Percentiles rank a stretch among this genome's conserved stretches.
Conservation (phyloP, 2,113 vertebrate species). For the Eidolon helvum region DNA sequence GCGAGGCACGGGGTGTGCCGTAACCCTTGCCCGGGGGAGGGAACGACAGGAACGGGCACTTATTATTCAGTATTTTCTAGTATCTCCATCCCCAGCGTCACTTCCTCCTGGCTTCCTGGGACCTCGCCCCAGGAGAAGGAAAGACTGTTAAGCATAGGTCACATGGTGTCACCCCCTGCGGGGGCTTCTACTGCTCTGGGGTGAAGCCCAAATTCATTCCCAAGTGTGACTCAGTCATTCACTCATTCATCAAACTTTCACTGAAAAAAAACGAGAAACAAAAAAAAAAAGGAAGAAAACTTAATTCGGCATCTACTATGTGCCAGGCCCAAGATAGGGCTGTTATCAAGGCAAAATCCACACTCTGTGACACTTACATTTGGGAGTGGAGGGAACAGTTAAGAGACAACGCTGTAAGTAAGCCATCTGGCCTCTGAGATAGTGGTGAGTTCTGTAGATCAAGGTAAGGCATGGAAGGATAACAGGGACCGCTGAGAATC, state of each 20-base stretch:
- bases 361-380: background rate
- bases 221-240: background rate
- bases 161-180: rapidly evolving
- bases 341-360: background rate
- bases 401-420: rapidly evolving
- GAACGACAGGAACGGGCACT: rapidly evolving
- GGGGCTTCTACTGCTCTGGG: background rate
- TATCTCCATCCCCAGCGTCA: background rate
- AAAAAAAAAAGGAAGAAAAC: no score
- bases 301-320: background rate
- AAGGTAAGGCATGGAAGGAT: rapidly evolving
- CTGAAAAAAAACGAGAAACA: no score
- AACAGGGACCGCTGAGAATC: background rate
- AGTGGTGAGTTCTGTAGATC: background rate
- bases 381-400: background rate
- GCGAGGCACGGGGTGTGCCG: background rate
- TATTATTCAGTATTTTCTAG: background rate
- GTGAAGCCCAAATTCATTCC: background rate
- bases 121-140: background rate
- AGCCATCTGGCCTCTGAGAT: background rate
- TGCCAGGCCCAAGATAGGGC: background rate
- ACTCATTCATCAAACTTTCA: background rate
- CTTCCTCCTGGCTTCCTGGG: background rate
- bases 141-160: background rate
- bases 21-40: no score